Conservation (phyloP, 2,113 vertebrate genomes). For the Empidonax traillii region DNA sequence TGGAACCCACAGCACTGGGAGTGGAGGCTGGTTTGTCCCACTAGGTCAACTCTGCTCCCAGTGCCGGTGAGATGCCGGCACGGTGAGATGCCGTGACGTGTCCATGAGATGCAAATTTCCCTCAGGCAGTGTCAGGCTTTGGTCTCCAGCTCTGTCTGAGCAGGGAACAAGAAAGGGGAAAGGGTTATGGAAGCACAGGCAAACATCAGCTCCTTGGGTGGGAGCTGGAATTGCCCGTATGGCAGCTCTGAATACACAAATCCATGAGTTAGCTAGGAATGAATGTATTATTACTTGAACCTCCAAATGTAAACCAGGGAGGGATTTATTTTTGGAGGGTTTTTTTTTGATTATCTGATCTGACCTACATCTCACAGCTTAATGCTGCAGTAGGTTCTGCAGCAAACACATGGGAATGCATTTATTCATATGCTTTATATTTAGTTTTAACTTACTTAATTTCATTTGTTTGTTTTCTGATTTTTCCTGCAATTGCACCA, state of each 20-base stretch:
- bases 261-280: background rate
- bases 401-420: background rate
- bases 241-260: background rate
- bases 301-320: background rate
- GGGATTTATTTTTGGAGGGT: background rate
- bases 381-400: background rate
- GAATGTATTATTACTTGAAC: background rate
- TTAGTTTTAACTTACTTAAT: background rate
- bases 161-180: background rate
- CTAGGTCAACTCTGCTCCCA: rapidly evolving
- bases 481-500: background rate
- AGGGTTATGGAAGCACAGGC: background rate
- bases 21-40: rapidly evolving
- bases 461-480: background rate
- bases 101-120: rapidly evolving
- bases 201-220: background rate
- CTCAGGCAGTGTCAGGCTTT: rapidly evolving
- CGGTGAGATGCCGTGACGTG: rapidly evolving
- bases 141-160: background rate
- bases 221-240: rapidly evolving
- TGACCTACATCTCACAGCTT: background rate
- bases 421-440: background rate
- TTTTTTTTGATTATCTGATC: background rate
- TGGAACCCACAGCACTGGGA: rapidly evolving
- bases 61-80: rapidly evolving